Conservation (phyloP, 2,797 vertebrate species). For the Glyptemys insculpta region DNA sequence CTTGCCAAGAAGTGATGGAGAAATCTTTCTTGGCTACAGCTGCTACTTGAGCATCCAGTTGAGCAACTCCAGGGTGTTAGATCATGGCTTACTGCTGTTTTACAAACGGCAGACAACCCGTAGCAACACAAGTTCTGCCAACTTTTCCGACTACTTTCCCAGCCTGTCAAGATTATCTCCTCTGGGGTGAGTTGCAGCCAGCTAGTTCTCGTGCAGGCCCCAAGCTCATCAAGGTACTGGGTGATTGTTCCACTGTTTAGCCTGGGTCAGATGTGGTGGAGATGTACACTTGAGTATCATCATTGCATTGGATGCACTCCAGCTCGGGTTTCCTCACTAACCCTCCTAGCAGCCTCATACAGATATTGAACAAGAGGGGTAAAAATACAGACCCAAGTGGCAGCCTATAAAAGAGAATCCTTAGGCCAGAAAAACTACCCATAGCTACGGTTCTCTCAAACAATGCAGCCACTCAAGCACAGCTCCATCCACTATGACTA, state of each 20-base stretch:
- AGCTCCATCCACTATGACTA: neutral
- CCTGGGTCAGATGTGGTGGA: too few relatives aligned
- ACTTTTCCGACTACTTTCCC: constrained; percentile 23
- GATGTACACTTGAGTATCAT: too few relatives aligned
- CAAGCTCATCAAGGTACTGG: too few relatives aligned
- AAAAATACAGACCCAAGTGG: too few relatives aligned
- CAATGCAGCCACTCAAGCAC: neutral
- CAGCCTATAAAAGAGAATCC: neutral
- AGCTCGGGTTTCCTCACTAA: too few relatives aligned
- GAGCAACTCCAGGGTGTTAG: neutral
- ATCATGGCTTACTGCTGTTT: neutral
- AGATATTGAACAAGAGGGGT: too few relatives aligned
- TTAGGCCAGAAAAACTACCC: neutral
- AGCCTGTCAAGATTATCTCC: neutral
- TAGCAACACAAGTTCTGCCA: constrained; percentile 14
- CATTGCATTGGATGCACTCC: too few relatives aligned
- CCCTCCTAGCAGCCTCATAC: too few relatives aligned
- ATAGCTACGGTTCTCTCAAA: neutral
- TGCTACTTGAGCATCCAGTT: neutral
- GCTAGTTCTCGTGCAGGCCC: too few relatives aligned
- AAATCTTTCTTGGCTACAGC: neutral
- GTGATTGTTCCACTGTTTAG: too few relatives aligned
- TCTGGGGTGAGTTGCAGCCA: neutral
- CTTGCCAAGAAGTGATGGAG: neutral
- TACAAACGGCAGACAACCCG: neutral